These are phyloP conservation scores for rabbit (Oryctolagus cuniculus) DNA, from an alignment of 2,113 vertebrate genomes.

Conservation along the genomic window mOryCun1.1 NC_091441.1:96485001-96485500, in stretches of 20 bases:
- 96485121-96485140: neutral
- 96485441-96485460: neutral
- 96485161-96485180: neutral
- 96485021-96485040: conserved; percentile 51
- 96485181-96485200: neutral
- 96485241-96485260: neutral
- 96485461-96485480: neutral
- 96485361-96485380: neutral
- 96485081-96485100: conserved; percentile 52
- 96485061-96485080: conserved; percentile 39
- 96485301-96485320: neutral
- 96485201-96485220: neutral
- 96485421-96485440: neutral
- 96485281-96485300: conserved; percentile 5
- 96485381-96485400: neutral
- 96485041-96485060: conserved; percentile 55
- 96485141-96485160: neutral
- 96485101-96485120: conserved; percentile 64
- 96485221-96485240: neutral
- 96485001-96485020: neutral
- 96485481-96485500: conserved; percentile 26
- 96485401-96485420: neutral
- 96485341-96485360: neutral
- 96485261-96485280: neutral
- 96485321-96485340: neutral